Conservation (phyloP, 2,888 invertebrate genomes). For the Lasioglossum lativentre region DNA sequence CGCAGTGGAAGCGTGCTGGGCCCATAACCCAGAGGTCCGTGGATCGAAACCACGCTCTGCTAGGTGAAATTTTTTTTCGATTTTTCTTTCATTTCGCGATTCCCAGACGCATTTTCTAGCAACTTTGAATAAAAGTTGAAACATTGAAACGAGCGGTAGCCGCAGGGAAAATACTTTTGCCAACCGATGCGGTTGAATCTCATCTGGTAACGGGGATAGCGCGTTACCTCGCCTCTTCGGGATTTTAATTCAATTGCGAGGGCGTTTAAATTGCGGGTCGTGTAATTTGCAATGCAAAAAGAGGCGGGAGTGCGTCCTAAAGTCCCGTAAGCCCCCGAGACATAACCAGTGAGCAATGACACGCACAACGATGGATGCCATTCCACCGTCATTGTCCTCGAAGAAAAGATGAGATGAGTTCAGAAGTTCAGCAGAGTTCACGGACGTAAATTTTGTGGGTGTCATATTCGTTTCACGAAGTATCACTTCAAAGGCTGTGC, state of each 20-base stretch:
- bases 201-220: not conserved
- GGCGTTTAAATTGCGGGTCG: conserved; percentile 64
- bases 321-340: conserved; percentile 72
- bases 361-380: conserved; percentile 64
- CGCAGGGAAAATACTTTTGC: not conserved
- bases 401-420: conserved; percentile 73
- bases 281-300: conserved; percentile 74
- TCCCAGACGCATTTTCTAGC: not conserved
- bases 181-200: not conserved
- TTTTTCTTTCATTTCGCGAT: conserved; percentile 18
- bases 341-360: conserved; percentile 59
- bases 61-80: conserved; percentile 78
- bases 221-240: not conserved
- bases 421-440: conserved; percentile 79
- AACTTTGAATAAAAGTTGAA: not conserved
- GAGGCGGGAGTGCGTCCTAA: conserved; percentile 57
- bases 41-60: conserved; percentile 95
- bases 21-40: conserved; percentile 97
- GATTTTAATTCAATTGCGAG: conserved; percentile 64
- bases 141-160: not conserved
- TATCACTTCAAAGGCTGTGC: conserved; percentile 34
- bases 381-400: conserved; percentile 71
- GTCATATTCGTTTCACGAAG: conserved; percentile 53
- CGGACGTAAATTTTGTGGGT: conserved; percentile 74
- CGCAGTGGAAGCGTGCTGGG: conserved; percentile 94